Evolutionary conservation across 2,888 invertebrate species (phyloP).

Genomic region (Tetragonula carbonaria): DNA sequence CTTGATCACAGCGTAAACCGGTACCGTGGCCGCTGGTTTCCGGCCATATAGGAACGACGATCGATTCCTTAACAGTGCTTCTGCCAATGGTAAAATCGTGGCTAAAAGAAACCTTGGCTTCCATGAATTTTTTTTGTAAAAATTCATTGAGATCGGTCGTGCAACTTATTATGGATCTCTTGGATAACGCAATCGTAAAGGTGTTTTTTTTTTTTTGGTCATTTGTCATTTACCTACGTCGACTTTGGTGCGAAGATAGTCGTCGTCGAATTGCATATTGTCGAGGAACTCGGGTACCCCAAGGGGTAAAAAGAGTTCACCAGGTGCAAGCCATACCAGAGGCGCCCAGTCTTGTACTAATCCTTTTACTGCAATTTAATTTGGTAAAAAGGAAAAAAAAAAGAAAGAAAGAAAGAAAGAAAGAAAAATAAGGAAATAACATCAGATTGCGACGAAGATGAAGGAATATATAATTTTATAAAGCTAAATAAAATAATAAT

Average conservation of each 20-base stretch:
- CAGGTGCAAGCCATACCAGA: slow-evolving; percentile 88
- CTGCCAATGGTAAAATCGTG: slow-evolving; percentile 73
- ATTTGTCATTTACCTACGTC: slow-evolving; percentile 75
- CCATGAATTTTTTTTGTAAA: not conserved
- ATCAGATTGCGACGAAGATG: not conserved
- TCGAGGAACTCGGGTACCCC: slow-evolving; percentile 87
- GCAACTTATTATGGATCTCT: not conserved
- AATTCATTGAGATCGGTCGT: not conserved
- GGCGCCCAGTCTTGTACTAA: slow-evolving; percentile 88
- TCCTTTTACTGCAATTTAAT: slow-evolving; percentile 73
- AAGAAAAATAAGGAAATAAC: not conserved
- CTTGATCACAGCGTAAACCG: slow-evolving; percentile 87
- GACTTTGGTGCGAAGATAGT: slow-evolving; percentile 76
- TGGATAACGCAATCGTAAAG: not conserved
- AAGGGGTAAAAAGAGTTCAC: slow-evolving; percentile 87
- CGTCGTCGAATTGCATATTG: slow-evolving; percentile 83
- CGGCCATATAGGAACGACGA: slow-evolving; percentile 87
- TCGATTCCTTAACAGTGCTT: slow-evolving; percentile 82
- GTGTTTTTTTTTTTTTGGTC: not conserved
- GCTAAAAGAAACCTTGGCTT: not conserved
- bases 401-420: too few species aligned
- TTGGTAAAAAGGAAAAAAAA: not conserved
- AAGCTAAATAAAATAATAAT: not conserved
- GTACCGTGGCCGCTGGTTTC: slow-evolving; percentile 86
- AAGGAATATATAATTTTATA: not conserved